These are phyloP conservation scores for Caenorhabditis doughertyi DNA, from an alignment of 2,888 invertebrate genomes.

Conservation along the genomic window DNA sequence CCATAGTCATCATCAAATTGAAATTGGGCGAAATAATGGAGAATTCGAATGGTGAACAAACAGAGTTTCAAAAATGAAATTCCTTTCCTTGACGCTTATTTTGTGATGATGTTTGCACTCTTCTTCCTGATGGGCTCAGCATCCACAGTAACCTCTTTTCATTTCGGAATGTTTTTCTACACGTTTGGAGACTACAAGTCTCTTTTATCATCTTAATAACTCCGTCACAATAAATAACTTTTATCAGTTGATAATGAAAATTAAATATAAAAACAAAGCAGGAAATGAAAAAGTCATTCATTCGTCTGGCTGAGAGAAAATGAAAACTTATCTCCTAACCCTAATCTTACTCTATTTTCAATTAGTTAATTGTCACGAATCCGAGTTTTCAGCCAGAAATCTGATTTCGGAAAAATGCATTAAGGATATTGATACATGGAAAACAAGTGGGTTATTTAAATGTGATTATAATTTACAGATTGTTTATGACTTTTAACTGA, in stretches of 20 bases:
- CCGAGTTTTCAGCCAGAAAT: constrained; percentile 7
- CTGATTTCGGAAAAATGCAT: constrained; percentile 27
- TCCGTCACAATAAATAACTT: constrained; percentile 2
- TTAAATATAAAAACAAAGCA: constrained; percentile 8
- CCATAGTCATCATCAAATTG: not conserved
- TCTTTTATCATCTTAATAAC: constrained; percentile 15
- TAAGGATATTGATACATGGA: constrained; percentile 38
- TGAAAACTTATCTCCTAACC: not conserved
- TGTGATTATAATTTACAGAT: not conserved
- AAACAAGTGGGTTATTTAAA: constrained; percentile 39
- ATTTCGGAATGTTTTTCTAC: not conserved
- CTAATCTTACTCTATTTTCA: not conserved
- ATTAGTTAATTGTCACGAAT: constrained; percentile 14
- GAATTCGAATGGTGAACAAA: not conserved
- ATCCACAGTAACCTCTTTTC: not conserved
- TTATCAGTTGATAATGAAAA: constrained; percentile 15
- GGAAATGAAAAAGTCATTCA: not conserved
- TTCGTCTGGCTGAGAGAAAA: not conserved
- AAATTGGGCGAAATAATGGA: not conserved
- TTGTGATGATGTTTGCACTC: too few relatives aligned
- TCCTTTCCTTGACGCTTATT: not conserved
- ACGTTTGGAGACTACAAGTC: constrained; percentile 12
- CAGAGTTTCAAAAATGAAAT: not conserved
- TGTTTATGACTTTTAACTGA: too few relatives aligned
- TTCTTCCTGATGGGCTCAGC: too few relatives aligned